Evolutionary conservation across 2,113 vertebrate genomes (phyloP).

Genomic region (Paratilapia polleni): DNA sequence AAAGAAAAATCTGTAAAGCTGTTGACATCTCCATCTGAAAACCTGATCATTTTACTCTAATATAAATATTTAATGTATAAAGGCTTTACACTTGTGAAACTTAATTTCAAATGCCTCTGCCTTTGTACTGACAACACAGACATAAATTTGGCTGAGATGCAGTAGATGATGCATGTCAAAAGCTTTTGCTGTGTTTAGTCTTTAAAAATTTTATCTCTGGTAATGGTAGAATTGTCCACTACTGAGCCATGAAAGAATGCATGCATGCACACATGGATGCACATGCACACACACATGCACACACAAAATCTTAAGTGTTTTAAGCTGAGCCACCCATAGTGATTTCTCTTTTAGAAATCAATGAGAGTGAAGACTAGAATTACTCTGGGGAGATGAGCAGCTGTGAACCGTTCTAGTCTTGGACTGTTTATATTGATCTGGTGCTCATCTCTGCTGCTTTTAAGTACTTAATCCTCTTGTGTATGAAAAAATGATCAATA

Average conservation of each 20-base stretch:
- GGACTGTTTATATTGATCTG: conserved; percentile 51
- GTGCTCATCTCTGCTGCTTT: conserved; percentile 30
- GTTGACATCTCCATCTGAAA: neutral
- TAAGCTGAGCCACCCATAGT: conserved; percentile 41
- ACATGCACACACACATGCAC: neutral
- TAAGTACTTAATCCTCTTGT: conserved; percentile 17
- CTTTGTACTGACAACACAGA: neutral
- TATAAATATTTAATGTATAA: neutral
- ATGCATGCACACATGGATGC: neutral
- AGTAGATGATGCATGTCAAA: neutral
- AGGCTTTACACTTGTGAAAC: neutral
- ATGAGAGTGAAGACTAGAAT: conserved; percentile 37
- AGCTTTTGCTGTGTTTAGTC: neutral
- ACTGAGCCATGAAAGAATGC: conserved; percentile 16
- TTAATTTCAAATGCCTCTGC: neutral
- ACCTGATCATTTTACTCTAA: neutral
- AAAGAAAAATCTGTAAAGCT: neutral
- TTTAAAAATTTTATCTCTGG: conserved; percentile 13
- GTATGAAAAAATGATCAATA: conserved; percentile 13
- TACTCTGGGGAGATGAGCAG: conserved; percentile 38
- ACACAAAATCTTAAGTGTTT: conserved; percentile 11
- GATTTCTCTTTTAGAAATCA: conserved; percentile 50
- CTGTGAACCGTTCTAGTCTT: conserved; percentile 12
- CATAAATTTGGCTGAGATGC: neutral
- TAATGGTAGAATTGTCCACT: neutral